Evolutionary conservation across 30 jellyfish, hydroid and myxozoan species (phyloP).

Genomic region (Turritopsis dohrnii): DNA sequence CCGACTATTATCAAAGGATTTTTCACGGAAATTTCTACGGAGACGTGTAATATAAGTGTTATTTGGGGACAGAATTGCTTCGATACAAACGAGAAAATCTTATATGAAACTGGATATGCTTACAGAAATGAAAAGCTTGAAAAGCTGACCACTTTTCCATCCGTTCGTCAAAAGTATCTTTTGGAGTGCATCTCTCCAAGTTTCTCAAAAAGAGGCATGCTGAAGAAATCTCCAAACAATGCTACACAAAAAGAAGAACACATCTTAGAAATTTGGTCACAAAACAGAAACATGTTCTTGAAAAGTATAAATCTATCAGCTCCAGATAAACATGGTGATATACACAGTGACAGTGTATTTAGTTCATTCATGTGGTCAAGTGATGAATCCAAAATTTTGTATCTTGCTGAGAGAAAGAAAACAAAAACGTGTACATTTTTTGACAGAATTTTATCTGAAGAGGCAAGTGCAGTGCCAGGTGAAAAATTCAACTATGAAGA

Average conservation of each 20-base stretch:
- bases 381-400: constrained; percentile 39
- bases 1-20: neutral
- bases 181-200: constrained; percentile 29
- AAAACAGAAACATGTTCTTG: neutral
- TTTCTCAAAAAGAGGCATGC: neutral
- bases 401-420: constrained; percentile 68
- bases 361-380: constrained; percentile 63
- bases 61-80: neutral
- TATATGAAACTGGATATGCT: neutral
- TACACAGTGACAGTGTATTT: constrained; percentile 33
- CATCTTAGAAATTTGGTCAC: constrained; percentile 27
- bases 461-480: neutral
- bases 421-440: constrained; percentile 16
- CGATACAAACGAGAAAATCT: neutral
- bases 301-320: constrained; percentile 48
- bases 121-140: constrained; percentile 2
- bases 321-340: constrained; percentile 53
- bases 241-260: constrained; percentile 22
- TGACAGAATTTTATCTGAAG: constrained; percentile 23
- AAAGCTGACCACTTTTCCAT: constrained; percentile 22
- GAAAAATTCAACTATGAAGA: constrained; percentile 48
- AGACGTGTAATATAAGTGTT: neutral
- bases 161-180: neutral
- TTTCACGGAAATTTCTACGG: neutral
- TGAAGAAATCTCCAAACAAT: neutral